Conservation (phyloP, 2,888 invertebrate species). For the Eudemis profundana region DNA sequence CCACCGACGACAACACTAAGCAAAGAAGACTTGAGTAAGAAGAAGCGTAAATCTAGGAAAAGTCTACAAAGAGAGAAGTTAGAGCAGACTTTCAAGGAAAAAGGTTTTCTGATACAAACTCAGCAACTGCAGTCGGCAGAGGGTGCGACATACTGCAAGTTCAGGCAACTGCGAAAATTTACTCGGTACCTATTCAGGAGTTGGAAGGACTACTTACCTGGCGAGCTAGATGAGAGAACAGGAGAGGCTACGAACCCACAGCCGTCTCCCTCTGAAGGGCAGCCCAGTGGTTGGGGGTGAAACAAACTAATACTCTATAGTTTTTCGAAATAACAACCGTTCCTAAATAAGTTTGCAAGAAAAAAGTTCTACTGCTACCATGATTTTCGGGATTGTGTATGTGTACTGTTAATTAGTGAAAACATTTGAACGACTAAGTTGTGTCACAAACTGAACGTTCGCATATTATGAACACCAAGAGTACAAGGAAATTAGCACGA, state of each 20-base stretch:
- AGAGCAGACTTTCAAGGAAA: conserved; percentile 96
- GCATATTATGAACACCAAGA: background rate
- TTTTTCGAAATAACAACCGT: conserved; percentile 7
- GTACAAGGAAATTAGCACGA: conserved; percentile 9
- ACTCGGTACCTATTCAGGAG: conserved; percentile 95
- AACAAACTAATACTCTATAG: background rate
- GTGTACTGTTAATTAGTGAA: conserved; percentile 15
- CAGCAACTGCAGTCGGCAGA: conserved; percentile 97
- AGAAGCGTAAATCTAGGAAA: conserved; percentile 91
- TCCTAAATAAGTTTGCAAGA: conserved; percentile 9
- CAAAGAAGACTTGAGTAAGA: conserved; percentile 78
- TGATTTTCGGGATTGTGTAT: conserved; percentile 9
- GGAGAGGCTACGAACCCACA: conserved; percentile 46
- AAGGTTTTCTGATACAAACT: conserved; percentile 96
- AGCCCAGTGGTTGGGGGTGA: conserved; percentile 68
- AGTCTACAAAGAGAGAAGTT: conserved; percentile 94
- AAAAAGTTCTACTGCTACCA: background rate
- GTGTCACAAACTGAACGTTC: background rate
- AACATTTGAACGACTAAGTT: background rate
- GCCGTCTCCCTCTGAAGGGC: conserved; percentile 49
- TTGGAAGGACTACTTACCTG: conserved; percentile 97
- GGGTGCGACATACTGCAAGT: conserved; percentile 97
- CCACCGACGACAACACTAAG: conserved; percentile 50
- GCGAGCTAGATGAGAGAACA: conserved; percentile 84
- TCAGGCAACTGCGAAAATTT: conserved; percentile 95